Evolutionary conservation across 2,888 invertebrate species (phyloP).

Genomic region (Sceliomorpha sp.): DNA sequence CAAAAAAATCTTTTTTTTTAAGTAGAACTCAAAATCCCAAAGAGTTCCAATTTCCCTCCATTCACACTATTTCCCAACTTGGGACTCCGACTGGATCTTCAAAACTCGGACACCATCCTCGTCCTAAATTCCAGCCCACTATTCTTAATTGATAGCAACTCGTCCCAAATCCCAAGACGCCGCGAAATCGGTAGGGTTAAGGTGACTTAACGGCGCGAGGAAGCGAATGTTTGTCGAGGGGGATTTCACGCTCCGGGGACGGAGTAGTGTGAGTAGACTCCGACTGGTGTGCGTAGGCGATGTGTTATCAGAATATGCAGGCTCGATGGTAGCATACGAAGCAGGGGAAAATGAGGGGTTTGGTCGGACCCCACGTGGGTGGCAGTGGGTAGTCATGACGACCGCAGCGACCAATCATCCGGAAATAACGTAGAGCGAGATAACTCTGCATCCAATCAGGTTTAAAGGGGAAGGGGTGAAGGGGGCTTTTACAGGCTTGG

Average conservation of each 20-base stretch:
- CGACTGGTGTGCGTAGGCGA: slow-evolving; percentile 26
- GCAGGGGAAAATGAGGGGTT: slow-evolving; percentile 51
- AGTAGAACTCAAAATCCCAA: neutral
- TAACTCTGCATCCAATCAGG: slow-evolving; percentile 81
- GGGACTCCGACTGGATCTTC: too few species aligned
- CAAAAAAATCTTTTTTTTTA: neutral
- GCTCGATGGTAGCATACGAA: slow-evolving; percentile 54
- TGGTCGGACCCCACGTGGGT: slow-evolving; percentile 67
- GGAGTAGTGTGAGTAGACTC: slow-evolving; percentile 3
- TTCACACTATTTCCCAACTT: too few species aligned
- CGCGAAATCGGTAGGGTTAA: too few species aligned
- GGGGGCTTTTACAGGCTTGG: slow-evolving; percentile 47
- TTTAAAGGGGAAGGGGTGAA: slow-evolving; percentile 74
- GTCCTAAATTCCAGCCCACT: too few species aligned
- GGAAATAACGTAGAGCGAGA: slow-evolving; percentile 80
- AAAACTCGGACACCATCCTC: too few species aligned
- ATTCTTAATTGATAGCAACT: too few species aligned
- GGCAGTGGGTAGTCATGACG: slow-evolving; percentile 79
- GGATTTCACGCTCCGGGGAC: slow-evolving; percentile 23
- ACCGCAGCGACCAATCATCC: slow-evolving; percentile 80
- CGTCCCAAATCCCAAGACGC: too few species aligned
- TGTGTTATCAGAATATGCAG: slow-evolving; percentile 54
- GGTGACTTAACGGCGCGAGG: too few species aligned
- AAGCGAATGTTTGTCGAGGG: slow-evolving; percentile 31
- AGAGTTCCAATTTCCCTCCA: neutral